phyloP scores from a whole-genome alignment of 2,888 invertebrate genomes.

The Troides aeacus region DNA sequence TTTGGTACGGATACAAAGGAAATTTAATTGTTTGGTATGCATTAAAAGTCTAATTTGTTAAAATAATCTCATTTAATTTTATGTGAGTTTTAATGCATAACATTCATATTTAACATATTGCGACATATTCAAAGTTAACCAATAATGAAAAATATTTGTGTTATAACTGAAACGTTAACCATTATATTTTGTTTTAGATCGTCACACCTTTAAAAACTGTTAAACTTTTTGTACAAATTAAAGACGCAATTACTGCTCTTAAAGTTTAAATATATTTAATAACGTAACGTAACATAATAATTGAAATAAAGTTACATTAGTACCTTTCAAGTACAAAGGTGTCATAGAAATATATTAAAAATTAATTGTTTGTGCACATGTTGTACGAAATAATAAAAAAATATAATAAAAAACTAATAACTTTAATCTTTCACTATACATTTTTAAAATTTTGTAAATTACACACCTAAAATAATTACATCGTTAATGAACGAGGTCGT shows the following conservation, averaged over 20 bases:
- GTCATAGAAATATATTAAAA: not conserved
- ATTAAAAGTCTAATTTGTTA: not conserved
- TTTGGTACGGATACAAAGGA: too few relatives aligned
- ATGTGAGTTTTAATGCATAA: not conserved
- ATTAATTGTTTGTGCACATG: not conserved
- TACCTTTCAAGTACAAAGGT: not conserved
- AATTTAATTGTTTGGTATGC: not conserved
- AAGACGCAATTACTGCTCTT: too few relatives aligned
- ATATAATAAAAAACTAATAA: not conserved
- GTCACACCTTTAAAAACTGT: too few relatives aligned
- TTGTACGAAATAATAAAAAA: not conserved
- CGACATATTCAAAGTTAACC: not conserved
- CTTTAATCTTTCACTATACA: not conserved
- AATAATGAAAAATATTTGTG: too few relatives aligned
- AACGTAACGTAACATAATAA: too few relatives aligned
- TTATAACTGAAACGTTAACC: too few relatives aligned
- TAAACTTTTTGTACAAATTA: too few relatives aligned
- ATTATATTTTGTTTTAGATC: too few relatives aligned
- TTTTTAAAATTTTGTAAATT: slow-evolving; percentile 1
- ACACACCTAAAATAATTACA: not conserved
- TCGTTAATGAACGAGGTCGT: slow-evolving; percentile 1
- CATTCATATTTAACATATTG: not conserved
- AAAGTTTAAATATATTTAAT: too few relatives aligned
- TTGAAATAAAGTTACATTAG: too few relatives aligned
- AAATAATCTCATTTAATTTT: not conserved